These are phyloP conservation scores for Cinclus cinclus DNA, from an alignment of 2,113 vertebrate species.

Conservation along the genomic window DNA sequence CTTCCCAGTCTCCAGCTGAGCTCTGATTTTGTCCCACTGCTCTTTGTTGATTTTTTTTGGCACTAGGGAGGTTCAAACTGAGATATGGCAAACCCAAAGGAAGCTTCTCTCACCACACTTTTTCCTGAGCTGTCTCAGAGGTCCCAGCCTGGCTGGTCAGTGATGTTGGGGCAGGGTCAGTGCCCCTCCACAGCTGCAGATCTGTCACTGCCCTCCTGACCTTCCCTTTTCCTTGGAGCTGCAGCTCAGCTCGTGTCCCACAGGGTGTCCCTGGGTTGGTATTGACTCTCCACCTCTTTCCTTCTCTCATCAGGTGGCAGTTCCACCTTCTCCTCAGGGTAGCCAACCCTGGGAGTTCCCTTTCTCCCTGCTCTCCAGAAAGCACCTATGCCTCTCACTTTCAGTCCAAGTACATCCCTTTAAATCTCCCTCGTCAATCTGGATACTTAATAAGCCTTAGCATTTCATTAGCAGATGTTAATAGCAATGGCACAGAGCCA, in stretches of 20 bases:
- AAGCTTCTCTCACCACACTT: neutral
- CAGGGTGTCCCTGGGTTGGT: neutral
- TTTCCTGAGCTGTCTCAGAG: neutral
- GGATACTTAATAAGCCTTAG: slow-evolving; percentile 30
- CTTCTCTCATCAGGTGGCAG: neutral
- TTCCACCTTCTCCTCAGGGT: neutral
- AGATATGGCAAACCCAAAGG: neutral
- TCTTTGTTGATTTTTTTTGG: neutral
- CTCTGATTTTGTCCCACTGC: neutral
- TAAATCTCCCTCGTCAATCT: neutral
- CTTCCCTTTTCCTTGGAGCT: neutral
- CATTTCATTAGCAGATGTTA: slow-evolving; percentile 44
- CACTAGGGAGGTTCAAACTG: neutral
- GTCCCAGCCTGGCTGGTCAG: neutral
- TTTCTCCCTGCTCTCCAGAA: neutral
- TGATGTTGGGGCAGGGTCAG: neutral
- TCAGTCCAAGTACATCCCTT: neutral
- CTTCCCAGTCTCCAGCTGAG: neutral
- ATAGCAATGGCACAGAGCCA: neutral
- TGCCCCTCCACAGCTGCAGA: neutral
- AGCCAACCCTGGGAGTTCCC: neutral
- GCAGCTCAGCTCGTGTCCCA: rapidly evolving
- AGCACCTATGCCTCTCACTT: neutral
- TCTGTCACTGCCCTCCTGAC: neutral
- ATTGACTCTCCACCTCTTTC: neutral